Base-by-base conservation (phyloP, 2,113 vertebrate species). In the Morphnarchus princeps region DNA sequence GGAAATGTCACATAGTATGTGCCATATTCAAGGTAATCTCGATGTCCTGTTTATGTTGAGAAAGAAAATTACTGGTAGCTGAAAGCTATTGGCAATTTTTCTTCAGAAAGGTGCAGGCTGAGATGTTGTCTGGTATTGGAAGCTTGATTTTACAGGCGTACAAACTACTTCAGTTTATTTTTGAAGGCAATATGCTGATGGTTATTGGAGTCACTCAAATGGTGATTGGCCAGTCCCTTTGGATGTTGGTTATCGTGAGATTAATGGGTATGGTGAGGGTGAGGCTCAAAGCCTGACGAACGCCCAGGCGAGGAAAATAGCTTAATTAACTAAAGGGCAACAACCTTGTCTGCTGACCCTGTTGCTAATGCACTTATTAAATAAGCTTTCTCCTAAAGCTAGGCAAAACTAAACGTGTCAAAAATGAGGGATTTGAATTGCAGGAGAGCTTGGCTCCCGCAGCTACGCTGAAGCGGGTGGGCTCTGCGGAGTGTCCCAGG, bases 381-480 rank as follows among this genome's bases (percentile, higher is more conserved):
- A 45, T 25, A 65, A 57, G 34, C 22, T 76, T 84, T 59, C 11
- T 42, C 31, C 19, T 15, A 24, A 58, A 82, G 36, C 54, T 8
- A 40, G 47, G 40, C 43, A 93, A 87, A 94, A 43, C 6, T 6
- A 38, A 88, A 62, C 2, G 16, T 52, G 14, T 79, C 14, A 57
- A 84, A 65, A 59, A 14, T 15, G 19, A 57, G 32, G 15, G 11
- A 18, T 20, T 90, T 82, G 19, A 45, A 0, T 13, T 34, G 29
- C n/a, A 29, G 10, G 54, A 76, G n/a, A 49, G 36, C 25, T 70
- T 20, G 22, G 31, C 36, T 80, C 54, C 57, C 24, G 4, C 28
- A 40, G 65, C 40, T 28, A 0, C 6, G 0, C 7, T n/a, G 77
- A 32, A 66, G 65, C 25, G 25, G 45, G 13, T 1, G 0, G 9